Evolutionary conservation across 1,140 invertebrate species (phyloP), one percentile per base, ranked within the genome.

Genomic region (Microplitis mediator): DNA sequence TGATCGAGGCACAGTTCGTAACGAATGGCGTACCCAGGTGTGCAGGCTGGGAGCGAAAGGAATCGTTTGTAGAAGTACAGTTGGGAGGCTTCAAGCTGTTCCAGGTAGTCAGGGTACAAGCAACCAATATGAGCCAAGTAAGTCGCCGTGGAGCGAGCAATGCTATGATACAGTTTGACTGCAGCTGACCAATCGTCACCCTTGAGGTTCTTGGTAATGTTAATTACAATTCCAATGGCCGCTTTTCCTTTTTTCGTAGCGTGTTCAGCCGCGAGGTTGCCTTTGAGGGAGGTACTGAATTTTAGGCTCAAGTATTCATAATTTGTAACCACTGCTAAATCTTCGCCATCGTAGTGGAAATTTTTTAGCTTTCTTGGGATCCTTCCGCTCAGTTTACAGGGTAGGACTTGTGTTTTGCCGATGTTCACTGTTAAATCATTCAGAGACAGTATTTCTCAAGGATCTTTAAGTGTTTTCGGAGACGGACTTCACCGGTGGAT

Each of bases 321-420:
- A 45, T 5, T 45, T 45, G 39, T 45, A 6, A 45, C 39, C 39
- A 45, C 39, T 45, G 39, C 39, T 11, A 45, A 11, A 0, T 45
- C 39, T 45, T 45, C 39, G 60, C 60, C 60, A 31, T 61, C 31
- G 34, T 64, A 64, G 31, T 8, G 13, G 34, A 64, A 64, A 5
- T 36, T 64, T 36, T 36, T 11, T n/a, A n/a, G 34, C 34, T 64
- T 32, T 14, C 35, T 36, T 14, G 35, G 35, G n/a, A 36, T 64
- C n/a, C 23, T 56, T 4, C 1, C 51, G 13, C 66, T 45, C 16
- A 3, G 1, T 45, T 65, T 35, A 36, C 52, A 69, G 13, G 56
- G 52, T 16, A 60, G 31, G 32, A 56, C 35, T 58, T 69, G 23
- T 56, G 67, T n/a, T 58, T 69, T 69, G 32, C 34, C 36, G 8